A percentile compares a stretch with the other conserved stretches of the same genome.
Evolutionary conservation across 2,113 vertebrate species (phyloP).

Genomic region (Panthera uncia): DNA sequence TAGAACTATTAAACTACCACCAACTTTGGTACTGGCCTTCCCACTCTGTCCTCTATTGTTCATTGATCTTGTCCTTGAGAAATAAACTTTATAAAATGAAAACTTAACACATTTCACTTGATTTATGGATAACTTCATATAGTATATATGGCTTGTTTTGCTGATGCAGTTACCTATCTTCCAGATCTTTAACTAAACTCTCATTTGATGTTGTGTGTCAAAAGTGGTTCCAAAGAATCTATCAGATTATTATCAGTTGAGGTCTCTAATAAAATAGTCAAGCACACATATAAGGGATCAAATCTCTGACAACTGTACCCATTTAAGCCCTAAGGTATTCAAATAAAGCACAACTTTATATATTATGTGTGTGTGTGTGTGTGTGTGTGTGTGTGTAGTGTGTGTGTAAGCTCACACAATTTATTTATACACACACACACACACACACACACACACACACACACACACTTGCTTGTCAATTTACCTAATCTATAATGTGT

Average conservation of each 20-base stretch:
- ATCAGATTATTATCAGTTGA: background rate
- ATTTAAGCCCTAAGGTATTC: background rate
- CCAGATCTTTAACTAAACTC: background rate
- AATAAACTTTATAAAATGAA: background rate
- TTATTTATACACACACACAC: too few species aligned
- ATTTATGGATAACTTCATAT: background rate
- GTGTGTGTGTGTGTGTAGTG: too few species aligned
- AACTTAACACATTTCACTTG: constrained; percentile 1
- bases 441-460: too few species aligned
- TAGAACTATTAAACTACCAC: background rate
- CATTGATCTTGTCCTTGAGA: background rate
- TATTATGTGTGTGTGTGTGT: too few species aligned
- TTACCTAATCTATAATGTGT: background rate
- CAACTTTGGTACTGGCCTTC: background rate
- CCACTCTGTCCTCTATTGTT: background rate
- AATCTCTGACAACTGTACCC: background rate
- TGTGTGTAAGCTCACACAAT: too few species aligned
- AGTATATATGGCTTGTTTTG: background rate
- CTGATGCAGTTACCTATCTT: background rate
- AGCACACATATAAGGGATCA: background rate
- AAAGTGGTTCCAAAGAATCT: background rate
- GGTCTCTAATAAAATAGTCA: background rate
- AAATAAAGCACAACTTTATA: constrained; percentile 33
- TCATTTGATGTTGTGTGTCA: background rate
- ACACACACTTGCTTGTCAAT: background rate